These are phyloP conservation scores for Sipha maydis DNA, from an alignment of 2,888 invertebrate species.

Conservation along the genomic window DNA sequence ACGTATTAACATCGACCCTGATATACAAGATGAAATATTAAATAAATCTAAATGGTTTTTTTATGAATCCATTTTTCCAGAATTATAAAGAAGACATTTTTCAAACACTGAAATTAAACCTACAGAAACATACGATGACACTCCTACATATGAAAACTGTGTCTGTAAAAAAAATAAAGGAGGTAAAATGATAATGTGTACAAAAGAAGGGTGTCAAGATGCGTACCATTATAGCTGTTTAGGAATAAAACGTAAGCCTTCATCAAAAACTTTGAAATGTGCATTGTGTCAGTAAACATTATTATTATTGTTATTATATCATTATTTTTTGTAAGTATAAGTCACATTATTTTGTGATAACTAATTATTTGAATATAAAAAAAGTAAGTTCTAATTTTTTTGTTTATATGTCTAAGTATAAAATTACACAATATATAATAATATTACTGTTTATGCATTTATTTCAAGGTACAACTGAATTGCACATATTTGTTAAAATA, in stretches of 20 bases:
- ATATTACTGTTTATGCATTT: too few species aligned
- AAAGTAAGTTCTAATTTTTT: too few species aligned
- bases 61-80: constrained; percentile 6
- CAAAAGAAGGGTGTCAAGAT: neutral
- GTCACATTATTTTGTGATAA: too few species aligned
- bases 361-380: too few species aligned
- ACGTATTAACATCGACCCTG: neutral
- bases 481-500: too few species aligned
- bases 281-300: too few species aligned
- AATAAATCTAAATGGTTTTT: constrained; percentile 10
- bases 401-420: too few species aligned
- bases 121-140: neutral
- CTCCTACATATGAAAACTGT: neutral
- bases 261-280: too few species aligned
- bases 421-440: too few species aligned
- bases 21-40: constrained; percentile 2
- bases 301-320: too few species aligned
- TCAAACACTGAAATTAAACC: neutral
- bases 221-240: neutral
- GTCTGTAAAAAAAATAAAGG: neutral
- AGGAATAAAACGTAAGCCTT: neutral
- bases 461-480: too few species aligned
- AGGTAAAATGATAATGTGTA: constrained; percentile 9
- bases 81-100: neutral
- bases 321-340: too few species aligned